A percentile compares a stretch with the other conserved stretches of the same genome.
Conservation (phyloP, 2,797 vertebrate species). For the Sorex maritimensis region DNA sequence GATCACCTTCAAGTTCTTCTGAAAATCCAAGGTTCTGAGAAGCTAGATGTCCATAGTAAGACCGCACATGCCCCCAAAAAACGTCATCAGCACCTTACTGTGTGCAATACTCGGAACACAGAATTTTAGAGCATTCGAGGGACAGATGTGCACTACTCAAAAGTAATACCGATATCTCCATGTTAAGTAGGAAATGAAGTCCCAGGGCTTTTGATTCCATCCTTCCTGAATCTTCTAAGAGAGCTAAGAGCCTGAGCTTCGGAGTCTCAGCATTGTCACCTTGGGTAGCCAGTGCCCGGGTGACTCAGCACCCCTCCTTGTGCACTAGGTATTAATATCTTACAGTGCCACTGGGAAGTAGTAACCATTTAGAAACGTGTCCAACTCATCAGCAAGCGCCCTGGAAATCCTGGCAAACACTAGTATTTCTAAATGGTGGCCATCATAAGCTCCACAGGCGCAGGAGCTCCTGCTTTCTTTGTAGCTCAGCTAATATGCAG, state of each 20-base stretch:
- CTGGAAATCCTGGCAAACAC: constrained; percentile 50
- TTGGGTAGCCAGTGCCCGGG: constrained; percentile 5
- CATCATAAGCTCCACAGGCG: constrained; percentile 46
- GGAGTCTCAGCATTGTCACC: neutral
- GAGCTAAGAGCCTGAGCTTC: neutral
- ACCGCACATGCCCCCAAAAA: constrained; percentile 31
- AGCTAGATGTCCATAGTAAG: constrained; percentile 24
- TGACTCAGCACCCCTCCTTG: constrained; percentile 5
- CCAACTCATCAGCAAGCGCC: neutral
- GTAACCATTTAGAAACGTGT: neutral
- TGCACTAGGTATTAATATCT: constrained; percentile 36
- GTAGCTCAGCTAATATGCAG: constrained; percentile 24
- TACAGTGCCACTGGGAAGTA: neutral
- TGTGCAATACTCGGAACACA: neutral
- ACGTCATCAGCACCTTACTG: neutral
- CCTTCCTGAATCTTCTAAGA: neutral
- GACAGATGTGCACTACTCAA: neutral
- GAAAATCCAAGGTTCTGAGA: constrained; percentile 3
- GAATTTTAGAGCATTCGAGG: neutral
- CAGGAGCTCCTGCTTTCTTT: constrained; percentile 45
- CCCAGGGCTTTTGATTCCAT: neutral
- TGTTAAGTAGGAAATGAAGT: constrained; percentile 34
- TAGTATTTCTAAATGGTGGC: constrained; percentile 8
- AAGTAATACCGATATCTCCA: neutral
- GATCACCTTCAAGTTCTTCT: constrained; percentile 36